Conservation (phyloP, 2,888 invertebrate species). For the Nyleta sp. region DNA sequence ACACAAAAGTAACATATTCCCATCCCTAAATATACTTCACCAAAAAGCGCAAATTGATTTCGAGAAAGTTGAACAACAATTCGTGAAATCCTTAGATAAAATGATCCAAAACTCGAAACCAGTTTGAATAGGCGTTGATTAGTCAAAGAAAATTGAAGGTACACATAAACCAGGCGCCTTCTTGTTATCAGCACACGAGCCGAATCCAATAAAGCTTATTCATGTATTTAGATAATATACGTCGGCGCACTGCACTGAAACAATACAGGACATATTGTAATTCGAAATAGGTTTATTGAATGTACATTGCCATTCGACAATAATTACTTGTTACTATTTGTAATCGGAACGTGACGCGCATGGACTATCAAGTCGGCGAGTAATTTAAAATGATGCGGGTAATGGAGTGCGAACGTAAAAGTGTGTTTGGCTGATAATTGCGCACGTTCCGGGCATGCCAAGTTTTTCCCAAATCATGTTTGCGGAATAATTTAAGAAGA, state of each 20-base stretch:
- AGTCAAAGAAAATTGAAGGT: constrained; percentile 25
- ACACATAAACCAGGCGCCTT: not conserved
- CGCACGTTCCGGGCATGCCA: not conserved
- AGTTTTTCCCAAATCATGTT: not conserved
- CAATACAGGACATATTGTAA: constrained; percentile 45
- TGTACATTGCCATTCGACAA: constrained; percentile 31
- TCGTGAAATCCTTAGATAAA: too few relatives aligned
- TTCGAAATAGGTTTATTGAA: constrained; percentile 47
- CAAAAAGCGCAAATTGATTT: too few relatives aligned
- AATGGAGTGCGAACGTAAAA: not conserved
- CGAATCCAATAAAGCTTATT: constrained; percentile 40
- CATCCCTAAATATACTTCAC: too few relatives aligned
- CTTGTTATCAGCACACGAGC: constrained; percentile 35
- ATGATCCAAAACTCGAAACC: too few relatives aligned
- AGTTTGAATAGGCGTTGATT: constrained; percentile 9
- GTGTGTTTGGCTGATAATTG: too few relatives aligned
- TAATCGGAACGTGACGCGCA: constrained; percentile 30
- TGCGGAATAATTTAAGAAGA: too few relatives aligned
- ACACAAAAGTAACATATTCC: too few relatives aligned
- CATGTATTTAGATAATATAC: constrained; percentile 46
- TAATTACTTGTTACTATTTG: constrained; percentile 50
- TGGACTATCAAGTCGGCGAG: not conserved
- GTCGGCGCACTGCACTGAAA: constrained; percentile 20
- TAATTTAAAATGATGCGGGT: constrained; percentile 3
- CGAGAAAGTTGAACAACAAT: too few relatives aligned